These are phyloP conservation scores for Macrotrachela quadricornifera DNA, from an alignment of 1,140 invertebrate species.

Conservation along the genomic window DNA sequence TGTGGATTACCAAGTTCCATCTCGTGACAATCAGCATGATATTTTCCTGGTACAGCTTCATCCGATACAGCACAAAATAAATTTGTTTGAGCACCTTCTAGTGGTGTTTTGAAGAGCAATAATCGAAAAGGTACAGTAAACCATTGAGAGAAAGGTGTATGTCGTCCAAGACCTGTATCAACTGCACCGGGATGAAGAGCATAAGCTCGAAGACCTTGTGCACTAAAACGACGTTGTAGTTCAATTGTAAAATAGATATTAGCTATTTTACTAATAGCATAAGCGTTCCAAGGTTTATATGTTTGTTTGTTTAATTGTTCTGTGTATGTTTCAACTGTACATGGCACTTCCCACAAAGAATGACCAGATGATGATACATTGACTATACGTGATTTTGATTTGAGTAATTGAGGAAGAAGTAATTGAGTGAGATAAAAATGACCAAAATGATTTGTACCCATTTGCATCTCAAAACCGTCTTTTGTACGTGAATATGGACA, in stretches of 20 bases:
- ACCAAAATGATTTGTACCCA: slow-evolving; percentile 59
- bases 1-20: too few relatives aligned
- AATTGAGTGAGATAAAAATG: slow-evolving; percentile 61
- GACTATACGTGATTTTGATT: slow-evolving; percentile 45
- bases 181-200: background rate
- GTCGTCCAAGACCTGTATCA: too few relatives aligned
- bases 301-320: slow-evolving; percentile 17
- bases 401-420: slow-evolving; percentile 45
- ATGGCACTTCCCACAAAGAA: slow-evolving; percentile 18
- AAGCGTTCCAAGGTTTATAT: slow-evolving; percentile 9
- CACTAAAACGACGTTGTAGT: background rate
- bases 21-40: too few relatives aligned
- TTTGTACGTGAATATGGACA: slow-evolving; percentile 36
- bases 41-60: too few relatives aligned
- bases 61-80: too few relatives aligned
- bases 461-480: slow-evolving; percentile 60
- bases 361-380: slow-evolving; percentile 73
- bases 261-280: slow-evolving; percentile 14
- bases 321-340: slow-evolving; percentile 26
- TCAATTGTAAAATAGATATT: too few relatives aligned
- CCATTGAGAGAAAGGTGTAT: too few relatives aligned
- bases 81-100: too few relatives aligned
- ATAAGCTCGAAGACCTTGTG: background rate
- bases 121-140: too few relatives aligned
- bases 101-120: too few relatives aligned